A percentile compares a stretch with the other conserved stretches of the same genome.
Evolutionary conservation across 2,113 vertebrate genomes (phyloP).

Genomic region (Ciconia maguari): DNA sequence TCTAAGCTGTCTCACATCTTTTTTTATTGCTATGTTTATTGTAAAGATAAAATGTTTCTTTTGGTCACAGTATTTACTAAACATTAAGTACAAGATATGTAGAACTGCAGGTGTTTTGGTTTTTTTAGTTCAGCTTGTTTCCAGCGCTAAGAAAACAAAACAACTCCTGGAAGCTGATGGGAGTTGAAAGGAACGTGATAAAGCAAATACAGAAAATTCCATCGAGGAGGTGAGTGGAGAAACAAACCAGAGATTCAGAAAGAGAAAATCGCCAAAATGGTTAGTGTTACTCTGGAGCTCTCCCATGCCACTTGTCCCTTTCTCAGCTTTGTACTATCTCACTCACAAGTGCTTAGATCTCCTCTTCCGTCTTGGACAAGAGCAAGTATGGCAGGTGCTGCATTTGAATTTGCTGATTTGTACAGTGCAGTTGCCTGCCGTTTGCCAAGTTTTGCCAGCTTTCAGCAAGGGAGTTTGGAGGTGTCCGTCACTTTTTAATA

Average conservation of each 20-base stretch:
- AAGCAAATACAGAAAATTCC: not conserved
- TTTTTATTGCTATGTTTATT: not conserved
- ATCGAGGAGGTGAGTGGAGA: not conserved
- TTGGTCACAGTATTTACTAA: not conserved
- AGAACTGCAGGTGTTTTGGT: not conserved
- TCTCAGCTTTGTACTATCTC: not conserved
- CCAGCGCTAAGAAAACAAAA: not conserved
- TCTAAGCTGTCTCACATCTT: not conserved
- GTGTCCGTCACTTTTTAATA: not conserved
- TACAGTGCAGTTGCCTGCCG: accelerated
- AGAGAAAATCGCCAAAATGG: not conserved
- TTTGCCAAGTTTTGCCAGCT: not conserved
- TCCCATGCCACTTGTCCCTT: not conserved
- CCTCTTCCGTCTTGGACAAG: not conserved
- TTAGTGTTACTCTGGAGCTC: not conserved
- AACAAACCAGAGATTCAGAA: not conserved
- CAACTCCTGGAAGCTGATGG: not conserved
- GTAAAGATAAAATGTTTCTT: not conserved
- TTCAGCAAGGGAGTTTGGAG: not conserved
- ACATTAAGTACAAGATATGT: accelerated
- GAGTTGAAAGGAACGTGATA: not conserved
- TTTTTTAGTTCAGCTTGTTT: not conserved
- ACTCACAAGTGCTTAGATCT: not conserved
- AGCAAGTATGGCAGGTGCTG: not conserved
- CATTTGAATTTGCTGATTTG: not conserved